Evolutionary conservation across 2,797 vertebrate species (phyloP).

Genomic region (Cyprinodon diabolis): DNA sequence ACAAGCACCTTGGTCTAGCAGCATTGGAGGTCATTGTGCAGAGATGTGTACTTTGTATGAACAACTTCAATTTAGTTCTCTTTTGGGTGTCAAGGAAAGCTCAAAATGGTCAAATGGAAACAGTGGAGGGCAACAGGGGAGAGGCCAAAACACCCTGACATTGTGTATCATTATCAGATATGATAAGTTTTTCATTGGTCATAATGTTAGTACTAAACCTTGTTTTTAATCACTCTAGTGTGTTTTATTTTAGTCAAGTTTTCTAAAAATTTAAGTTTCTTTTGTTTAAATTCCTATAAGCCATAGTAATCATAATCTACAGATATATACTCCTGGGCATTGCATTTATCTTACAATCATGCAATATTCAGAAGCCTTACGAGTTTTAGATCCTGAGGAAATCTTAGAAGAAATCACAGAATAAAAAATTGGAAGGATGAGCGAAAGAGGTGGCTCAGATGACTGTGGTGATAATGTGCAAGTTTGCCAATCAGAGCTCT

Average conservation of each 20-base stretch:
- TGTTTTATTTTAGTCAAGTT: too few species aligned
- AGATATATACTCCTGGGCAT: not conserved
- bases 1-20: constrained; percentile 46
- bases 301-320: not conserved
- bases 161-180: constrained; percentile 20
- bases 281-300: not conserved
- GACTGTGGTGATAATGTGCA: constrained; percentile 75
- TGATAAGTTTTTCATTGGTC: not conserved
- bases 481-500: constrained; percentile 75
- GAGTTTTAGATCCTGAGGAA: not conserved
- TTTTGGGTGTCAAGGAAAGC: constrained; percentile 40
- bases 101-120: constrained; percentile 43
- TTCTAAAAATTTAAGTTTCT: not conserved
- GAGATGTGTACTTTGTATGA: constrained; percentile 50
- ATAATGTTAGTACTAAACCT: too few species aligned
- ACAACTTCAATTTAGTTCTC: constrained; percentile 43
- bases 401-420: constrained; percentile 25
- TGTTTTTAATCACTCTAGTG: too few species aligned
- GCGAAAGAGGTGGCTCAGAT: constrained; percentile 60
- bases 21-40: constrained; percentile 27
- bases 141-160: constrained; percentile 42
- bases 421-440: constrained; percentile 45
- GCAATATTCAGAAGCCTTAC: not conserved
- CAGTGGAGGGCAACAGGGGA: constrained; percentile 25
- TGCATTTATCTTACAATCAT: not conserved